Base-by-base conservation (phyloP, 2,113 vertebrate genomes). In the Cyprinus carpio region DNA sequence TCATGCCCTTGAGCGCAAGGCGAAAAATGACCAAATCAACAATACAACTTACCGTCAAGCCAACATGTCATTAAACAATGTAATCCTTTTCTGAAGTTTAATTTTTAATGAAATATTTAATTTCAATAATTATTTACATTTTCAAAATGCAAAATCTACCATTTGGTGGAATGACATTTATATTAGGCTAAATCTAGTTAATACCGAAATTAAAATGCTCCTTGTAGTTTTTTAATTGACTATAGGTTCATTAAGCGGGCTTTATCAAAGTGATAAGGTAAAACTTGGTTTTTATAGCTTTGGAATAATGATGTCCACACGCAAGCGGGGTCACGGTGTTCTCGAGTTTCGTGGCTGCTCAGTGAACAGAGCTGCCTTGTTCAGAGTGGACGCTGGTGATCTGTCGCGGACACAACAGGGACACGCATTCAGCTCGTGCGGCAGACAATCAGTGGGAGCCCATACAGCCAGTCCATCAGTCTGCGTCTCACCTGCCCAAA, bases 331-430 rank as follows among this genome's bases (percentile, higher is more conserved):
- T 77, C 81, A 69, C 78, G 77, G 49, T 34, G 84, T 88, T 87
- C 87, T 93, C 90, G 86, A 62, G 69, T 92, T 92, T 86, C 92
- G 31, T 46, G 16, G 75, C 23, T 62, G 27, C 46, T 81, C 58
- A 51, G 74, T 80, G 81, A 90, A 92, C 89, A 90, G 87, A 91
- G 86, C 54, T n/a, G 65, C 86, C 84, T 90, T 91, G 90, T 91
- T 89, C 74, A 40, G 64, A 60, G 64, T 51, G 65, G 84, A 64
- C 87, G 75, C 90, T 78, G 83, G 79, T 83, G 78, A 87, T 83
- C 84, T 78, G 88, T 83, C 89, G 54, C 65, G 74, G 56, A 56
- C 76, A 54, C 88, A 90, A 91, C 83, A 89, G 88, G 62, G 46
- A 64, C n/a, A 46, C 31, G 84, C 85, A 85, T 87, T 90, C 86